A percentile compares a stretch with the other conserved stretches of the same genome.
Evolutionary conservation across 2,113 vertebrate species (phyloP).

Genomic region (Bos indicus): DNA sequence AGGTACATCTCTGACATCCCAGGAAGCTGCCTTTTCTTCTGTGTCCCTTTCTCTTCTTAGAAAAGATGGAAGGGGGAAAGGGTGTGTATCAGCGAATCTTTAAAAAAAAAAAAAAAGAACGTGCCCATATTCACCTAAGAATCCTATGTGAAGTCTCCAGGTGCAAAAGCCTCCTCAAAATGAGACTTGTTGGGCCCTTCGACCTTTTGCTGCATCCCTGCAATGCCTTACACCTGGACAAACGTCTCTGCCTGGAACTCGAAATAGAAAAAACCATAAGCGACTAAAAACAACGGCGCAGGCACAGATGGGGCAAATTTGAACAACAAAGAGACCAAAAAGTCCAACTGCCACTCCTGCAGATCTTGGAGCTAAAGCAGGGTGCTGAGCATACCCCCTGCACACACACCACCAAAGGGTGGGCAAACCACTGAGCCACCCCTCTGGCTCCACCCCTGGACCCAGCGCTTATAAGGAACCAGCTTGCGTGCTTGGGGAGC

Average conservation of each 20-base stretch:
- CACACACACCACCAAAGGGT: background rate
- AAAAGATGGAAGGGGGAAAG: background rate
- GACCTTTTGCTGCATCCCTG: background rate
- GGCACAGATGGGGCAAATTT: background rate
- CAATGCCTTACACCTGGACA: background rate
- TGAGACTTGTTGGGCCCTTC: background rate
- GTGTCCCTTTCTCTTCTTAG: background rate
- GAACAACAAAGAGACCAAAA: background rate
- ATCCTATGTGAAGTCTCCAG: background rate
- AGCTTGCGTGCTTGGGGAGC: background rate
- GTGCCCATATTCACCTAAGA: background rate
- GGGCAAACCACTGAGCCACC: background rate
- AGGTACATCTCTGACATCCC: background rate
- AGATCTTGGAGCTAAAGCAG: background rate
- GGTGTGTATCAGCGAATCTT: background rate
- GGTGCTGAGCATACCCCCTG: background rate
- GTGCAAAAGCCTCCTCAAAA: background rate
- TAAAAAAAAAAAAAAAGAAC: background rate
- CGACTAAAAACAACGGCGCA: background rate
- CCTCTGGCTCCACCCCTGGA: background rate
- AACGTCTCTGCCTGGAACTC: background rate
- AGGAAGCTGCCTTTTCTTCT: background rate
- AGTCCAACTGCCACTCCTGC: background rate
- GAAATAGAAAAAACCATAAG: background rate
- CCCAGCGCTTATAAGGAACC: rapidly evolving